Evolutionary conservation across 92 coral and sea anemone species (phyloP), one percentile per base, ranked within the genome.

Genomic region (Palythoa heliodiscus): DNA sequence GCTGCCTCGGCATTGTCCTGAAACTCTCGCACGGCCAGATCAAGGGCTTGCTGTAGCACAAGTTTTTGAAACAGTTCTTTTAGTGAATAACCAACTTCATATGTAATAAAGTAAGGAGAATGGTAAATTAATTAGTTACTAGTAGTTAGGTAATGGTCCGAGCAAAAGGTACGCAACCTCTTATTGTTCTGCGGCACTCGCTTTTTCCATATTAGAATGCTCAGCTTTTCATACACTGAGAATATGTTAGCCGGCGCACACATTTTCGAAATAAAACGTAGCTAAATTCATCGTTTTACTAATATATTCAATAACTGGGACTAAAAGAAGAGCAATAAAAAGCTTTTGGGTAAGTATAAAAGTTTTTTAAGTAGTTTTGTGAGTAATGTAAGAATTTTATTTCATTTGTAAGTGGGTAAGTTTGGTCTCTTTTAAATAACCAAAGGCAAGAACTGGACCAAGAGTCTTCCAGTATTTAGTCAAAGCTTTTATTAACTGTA

Each of bases 11-110:
- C 90, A 35, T 88, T 89, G 72, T 95, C 96, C 75, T 91, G 97
- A 58, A 97, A 97, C 84, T 97, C 99, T 66, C 93, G 87, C 10
- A 92, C 98, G 12, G 95, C 99, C 76, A 93, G 84, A 70, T 91
- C 98, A 24, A 97, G 88, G 19, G 98, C 94, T 91, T 97, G 98
- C 99, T 96, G 88, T 1, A 70, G 71, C 2, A 58, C 19, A 11
- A 58, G 20, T 58, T 19, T 20, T 14, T 0, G 10, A 29, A 29
- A 29, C 35, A 29, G 35, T 29, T 29, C 35, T 0, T 29, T 73
- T 22, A 73, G 77, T 2, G 23, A 5, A 23, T 29, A 29, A 29
- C 1, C 35, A 29, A 29, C 35, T 29, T 29, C 1, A 29, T 29
- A 29, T 13, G 60, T 54, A 54, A 54, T 12, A 54, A 54, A 54